These are phyloP conservation scores for Peromyscus melanophrys DNA, from an alignment of 2,797 vertebrate species.

Conservation along the genomic window DNA sequence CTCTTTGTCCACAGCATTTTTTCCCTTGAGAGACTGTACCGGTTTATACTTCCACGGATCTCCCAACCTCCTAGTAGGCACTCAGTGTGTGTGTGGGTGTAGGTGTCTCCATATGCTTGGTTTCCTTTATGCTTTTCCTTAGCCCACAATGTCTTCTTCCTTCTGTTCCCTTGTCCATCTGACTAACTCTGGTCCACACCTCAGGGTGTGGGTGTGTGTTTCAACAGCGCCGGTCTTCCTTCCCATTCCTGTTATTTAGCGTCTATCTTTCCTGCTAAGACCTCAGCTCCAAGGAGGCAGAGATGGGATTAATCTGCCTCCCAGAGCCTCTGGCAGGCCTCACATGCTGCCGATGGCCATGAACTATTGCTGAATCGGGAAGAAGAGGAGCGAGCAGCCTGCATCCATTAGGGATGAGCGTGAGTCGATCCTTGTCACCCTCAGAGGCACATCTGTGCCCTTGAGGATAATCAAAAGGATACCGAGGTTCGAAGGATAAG, in stretches of 20 bases:
- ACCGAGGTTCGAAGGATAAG: neutral
- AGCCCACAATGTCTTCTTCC: neutral
- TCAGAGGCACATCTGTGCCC: neutral
- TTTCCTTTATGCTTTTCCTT: neutral
- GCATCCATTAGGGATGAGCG: neutral
- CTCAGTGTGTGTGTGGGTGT: neutral
- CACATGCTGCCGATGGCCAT: neutral
- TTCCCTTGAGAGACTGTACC: neutral
- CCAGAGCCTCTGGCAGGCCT: neutral
- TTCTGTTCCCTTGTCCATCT: neutral
- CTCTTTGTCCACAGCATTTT: neutral
- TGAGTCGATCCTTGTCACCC: neutral
- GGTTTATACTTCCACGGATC: neutral
- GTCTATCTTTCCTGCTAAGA: neutral
- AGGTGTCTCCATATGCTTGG: neutral
- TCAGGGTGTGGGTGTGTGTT: too few relatives aligned
- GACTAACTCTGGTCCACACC: neutral
- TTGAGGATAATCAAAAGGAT: neutral
- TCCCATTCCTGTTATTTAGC: fast-evolving
- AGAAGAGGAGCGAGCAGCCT: neutral
- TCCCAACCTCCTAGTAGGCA: neutral
- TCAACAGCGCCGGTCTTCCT: fast-evolving
- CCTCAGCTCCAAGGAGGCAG: neutral
- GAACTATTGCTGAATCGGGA: neutral
- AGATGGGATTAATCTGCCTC: neutral